Base-by-base conservation (phyloP, 1,140 invertebrate genomes). In the Drosophila paulistorum region DNA sequence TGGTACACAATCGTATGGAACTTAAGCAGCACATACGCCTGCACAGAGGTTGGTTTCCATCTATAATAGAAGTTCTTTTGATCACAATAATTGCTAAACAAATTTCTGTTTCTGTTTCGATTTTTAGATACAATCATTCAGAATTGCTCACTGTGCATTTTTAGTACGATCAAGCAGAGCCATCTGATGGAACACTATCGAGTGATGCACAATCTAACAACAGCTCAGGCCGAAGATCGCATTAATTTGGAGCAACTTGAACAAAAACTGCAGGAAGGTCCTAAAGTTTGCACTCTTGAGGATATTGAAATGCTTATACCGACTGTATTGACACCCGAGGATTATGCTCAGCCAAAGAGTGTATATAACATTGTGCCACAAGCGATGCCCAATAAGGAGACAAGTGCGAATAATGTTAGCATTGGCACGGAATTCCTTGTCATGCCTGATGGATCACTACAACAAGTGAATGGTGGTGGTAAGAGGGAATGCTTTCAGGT, bases 401-500 rank as follows among this genome's bases (percentile, higher is more conserved):
- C 62, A 1, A 45, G 74, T 5, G 11, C 42, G 6, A 45, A 64
- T 17, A 90, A 90, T 48, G 37, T 91, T n/a, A 91, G 72, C 63
- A 75, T 91, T 7, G 90, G 83, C 7, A 77, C 84, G 9, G 86
- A 91, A 61, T 91, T 81, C 73, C 51, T 91, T 9, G 90, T 91
- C 5, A 60, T 91, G 64, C 72, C 90, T 2, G 90, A 91, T 78
- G 90, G 90, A 2, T 77, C 83, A 0, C 62, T 91, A 42, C 83
- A 91, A 59, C 78, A 91, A 70, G 59, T 91, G 9, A 80, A 83
- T 45, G 83, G 75, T 30, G 74, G 70, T 37, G 90, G 82, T 86
- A 20, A 1, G 71, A 60, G 1, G 10, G 2, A 13, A 39, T 33
- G 1, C 4, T 1, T 39, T 2, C 54, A 71, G 3, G 2, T 37